These are phyloP conservation scores for Apodemus sylvaticus DNA, from an alignment of 2,113 vertebrate genomes.

Conservation along the genomic window DNA sequence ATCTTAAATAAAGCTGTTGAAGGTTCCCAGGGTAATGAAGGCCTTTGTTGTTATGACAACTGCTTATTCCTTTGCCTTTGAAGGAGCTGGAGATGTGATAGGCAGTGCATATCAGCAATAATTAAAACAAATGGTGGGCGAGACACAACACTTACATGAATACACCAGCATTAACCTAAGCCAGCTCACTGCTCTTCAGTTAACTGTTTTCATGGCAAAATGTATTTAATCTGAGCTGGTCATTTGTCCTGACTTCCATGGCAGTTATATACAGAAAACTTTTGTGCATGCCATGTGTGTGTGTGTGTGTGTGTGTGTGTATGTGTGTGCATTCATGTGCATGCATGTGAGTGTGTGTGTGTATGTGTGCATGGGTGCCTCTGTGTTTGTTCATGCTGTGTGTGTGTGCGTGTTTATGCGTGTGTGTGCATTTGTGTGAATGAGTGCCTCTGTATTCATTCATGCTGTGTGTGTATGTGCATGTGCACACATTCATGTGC, in stretches of 20 bases:
- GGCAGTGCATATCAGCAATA: conserved; percentile 85
- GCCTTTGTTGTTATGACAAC: conserved; percentile 91
- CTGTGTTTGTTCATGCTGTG: too few relatives aligned
- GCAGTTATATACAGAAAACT: not conserved
- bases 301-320: not conserved
- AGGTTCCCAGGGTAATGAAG: conserved; percentile 87
- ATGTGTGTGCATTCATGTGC: not conserved
- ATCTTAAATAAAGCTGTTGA: conserved; percentile 89
- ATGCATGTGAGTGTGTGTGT: not conserved
- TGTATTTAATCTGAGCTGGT: not conserved
- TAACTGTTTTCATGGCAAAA: conserved; percentile 37
- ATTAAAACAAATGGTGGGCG: conserved; percentile 84
- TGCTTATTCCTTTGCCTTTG: conserved; percentile 85
- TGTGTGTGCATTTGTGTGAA: too few relatives aligned
- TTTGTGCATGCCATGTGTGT: not conserved
- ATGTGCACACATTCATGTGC: not conserved
- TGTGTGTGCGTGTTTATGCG: not conserved
- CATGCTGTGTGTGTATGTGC: too few relatives aligned
- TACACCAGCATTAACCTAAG: conserved; percentile 70
- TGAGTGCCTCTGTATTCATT: not conserved
- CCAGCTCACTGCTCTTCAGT: conserved; percentile 65
- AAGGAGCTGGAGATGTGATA: conserved; percentile 82
- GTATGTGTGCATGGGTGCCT: not conserved
- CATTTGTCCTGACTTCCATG: conserved; percentile 52
- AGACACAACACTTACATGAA: conserved; percentile 80